Percentiles rank a stretch among this genome's conserved stretches.
Evolutionary conservation across 1,140 invertebrate genomes (phyloP).

Genomic region (Orius insidiosus): DNA sequence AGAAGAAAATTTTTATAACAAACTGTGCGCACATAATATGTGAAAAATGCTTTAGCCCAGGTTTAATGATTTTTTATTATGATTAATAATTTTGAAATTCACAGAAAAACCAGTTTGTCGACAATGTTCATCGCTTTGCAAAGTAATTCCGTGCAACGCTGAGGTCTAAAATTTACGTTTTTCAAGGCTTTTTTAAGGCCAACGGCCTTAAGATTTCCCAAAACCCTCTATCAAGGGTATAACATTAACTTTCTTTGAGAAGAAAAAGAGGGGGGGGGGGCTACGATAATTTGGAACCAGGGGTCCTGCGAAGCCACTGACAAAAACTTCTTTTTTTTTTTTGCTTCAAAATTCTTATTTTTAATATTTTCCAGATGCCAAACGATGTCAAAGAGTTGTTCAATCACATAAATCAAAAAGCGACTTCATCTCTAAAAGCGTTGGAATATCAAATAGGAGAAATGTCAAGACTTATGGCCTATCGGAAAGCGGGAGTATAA

Average conservation of each 20-base stretch:
- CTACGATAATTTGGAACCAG: no score
- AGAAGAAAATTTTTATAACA: conserved; percentile 10
- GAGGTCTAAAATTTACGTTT: conserved; percentile 1
- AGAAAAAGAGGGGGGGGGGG: no score
- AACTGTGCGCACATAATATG: conserved; percentile 10
- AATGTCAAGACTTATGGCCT: neutral
- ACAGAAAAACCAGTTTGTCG: neutral
- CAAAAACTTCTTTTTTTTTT: neutral
- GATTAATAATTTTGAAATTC: no score
- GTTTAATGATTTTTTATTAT: no score
- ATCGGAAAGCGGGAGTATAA: conserved; percentile 1
- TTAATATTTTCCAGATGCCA: conserved; percentile 9
- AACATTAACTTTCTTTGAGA: no score
- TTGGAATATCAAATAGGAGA: conserved; percentile 5
- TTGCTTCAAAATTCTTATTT: no score
- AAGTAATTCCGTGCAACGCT: conserved; percentile 2
- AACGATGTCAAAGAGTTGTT: conserved; percentile 10
- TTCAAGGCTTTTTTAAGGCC: no score
- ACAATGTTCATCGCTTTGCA: conserved; percentile 1
- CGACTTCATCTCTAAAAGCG: neutral
- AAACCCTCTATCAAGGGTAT: no score
- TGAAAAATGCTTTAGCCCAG: conserved; percentile 5
- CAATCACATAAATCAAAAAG: conserved; percentile 1
- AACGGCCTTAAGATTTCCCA: no score
- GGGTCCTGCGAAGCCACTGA: no score